Conservation (phyloP, 1,140 invertebrate genomes). For the Carposina sasakii region DNA sequence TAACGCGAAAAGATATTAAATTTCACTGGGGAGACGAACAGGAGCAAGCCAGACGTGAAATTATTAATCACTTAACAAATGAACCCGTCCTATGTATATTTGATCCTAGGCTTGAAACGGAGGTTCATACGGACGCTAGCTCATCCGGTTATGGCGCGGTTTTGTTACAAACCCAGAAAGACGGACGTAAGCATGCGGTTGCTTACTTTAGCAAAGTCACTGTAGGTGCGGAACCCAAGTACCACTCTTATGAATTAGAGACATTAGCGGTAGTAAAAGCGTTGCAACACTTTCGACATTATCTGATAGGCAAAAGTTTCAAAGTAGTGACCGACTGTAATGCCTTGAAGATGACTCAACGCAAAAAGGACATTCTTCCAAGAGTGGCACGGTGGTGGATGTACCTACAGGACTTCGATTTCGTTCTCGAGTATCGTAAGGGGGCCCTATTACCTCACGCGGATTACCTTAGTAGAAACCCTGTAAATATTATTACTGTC, state of each 20-base stretch:
- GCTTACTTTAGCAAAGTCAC: constrained; percentile 60
- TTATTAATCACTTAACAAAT: constrained; percentile 23
- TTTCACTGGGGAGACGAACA: constrained; percentile 20
- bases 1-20: constrained; percentile 32
- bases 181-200: constrained; percentile 37
- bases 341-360: constrained; percentile 47
- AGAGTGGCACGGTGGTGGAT: constrained; percentile 35
- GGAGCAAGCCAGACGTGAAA: constrained; percentile 16
- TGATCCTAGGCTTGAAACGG: not conserved
- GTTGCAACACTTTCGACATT: constrained; percentile 67
- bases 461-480: too few species aligned
- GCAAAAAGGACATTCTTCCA: constrained; percentile 45
- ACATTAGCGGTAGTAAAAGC: constrained; percentile 67
- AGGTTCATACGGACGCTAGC: constrained; percentile 12
- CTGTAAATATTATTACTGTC: too few species aligned
- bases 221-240: constrained; percentile 49
- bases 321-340: constrained; percentile 59
- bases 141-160: constrained; percentile 27
- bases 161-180: constrained; percentile 36
- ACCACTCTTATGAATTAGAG: constrained; percentile 66
- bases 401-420: too few species aligned
- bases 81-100: constrained; percentile 18
- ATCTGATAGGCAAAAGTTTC: constrained; percentile 63
- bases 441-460: too few species aligned
- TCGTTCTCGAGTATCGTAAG: too few species aligned